These are phyloP conservation scores for Plebejus melissa DNA, from an alignment of 2,888 invertebrate genomes.

Conservation along the genomic window DNA sequence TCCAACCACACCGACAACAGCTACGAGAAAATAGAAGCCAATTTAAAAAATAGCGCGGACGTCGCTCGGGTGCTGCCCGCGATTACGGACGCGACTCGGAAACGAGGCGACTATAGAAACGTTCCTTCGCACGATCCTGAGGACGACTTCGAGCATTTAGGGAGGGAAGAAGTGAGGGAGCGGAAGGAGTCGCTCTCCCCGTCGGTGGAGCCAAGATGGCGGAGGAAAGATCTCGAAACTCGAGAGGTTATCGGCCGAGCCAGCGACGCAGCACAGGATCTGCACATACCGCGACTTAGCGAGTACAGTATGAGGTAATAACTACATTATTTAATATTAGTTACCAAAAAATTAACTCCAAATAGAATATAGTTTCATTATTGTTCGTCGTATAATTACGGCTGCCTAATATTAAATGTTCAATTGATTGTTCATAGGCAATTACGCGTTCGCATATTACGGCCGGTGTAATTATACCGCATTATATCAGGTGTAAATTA, in stretches of 20 bases:
- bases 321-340: background rate
- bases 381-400: background rate
- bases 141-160: conserved; percentile 76
- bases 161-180: conserved; percentile 49
- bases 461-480: conserved; percentile 6
- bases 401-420: conserved; percentile 11
- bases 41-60: conserved; percentile 69
- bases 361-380: conserved; percentile 15
- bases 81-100: conserved; percentile 62
- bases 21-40: conserved; percentile 89
- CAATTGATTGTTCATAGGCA: conserved; percentile 12
- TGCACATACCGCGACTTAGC: conserved; percentile 82
- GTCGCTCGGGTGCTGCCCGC: conserved; percentile 50
- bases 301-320: conserved; percentile 80
- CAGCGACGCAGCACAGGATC: conserved; percentile 70
- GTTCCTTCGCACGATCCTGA: conserved; percentile 85
- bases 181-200: conserved; percentile 54
- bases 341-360: background rate
- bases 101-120: conserved; percentile 85
- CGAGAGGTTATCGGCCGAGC: conserved; percentile 41
- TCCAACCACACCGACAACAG: conserved; percentile 79
- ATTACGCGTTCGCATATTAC: conserved; percentile 10
- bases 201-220: conserved; percentile 55
- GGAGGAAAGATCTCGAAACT: conserved; percentile 54
- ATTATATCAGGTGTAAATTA: conserved; percentile 7